phyloP scores from a whole-genome alignment of 2,113 vertebrate species.

The Hirundichthys speculiger region DNA sequence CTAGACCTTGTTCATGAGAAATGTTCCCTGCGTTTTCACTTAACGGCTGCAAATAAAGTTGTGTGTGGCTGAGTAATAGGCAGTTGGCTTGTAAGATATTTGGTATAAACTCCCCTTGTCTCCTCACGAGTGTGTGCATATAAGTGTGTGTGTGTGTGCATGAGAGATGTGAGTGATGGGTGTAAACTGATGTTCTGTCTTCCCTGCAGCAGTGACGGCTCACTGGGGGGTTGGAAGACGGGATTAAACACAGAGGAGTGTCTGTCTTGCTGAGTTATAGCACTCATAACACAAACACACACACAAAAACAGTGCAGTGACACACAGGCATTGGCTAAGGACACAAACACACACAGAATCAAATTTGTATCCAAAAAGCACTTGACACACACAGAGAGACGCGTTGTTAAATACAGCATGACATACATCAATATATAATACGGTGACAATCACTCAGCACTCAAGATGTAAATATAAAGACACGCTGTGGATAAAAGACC shows the following conservation, averaged over 20 bases:
- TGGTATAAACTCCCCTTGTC: slow-evolving; percentile 54
- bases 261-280: slow-evolving; percentile 80
- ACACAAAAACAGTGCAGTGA: slow-evolving; percentile 36
- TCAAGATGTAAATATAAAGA: slow-evolving; percentile 13
- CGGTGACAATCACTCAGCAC: slow-evolving; percentile 5
- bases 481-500: not conserved
- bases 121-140: slow-evolving; percentile 18
- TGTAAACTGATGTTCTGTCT: slow-evolving; percentile 66
- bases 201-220: slow-evolving; percentile 79
- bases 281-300: slow-evolving; percentile 80
- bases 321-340: slow-evolving; percentile 34
- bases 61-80: slow-evolving; percentile 75
- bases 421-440: slow-evolving; percentile 12
- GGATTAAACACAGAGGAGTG: slow-evolving; percentile 79
- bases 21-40: slow-evolving; percentile 71
- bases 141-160: slow-evolving; percentile 9
- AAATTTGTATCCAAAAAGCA: slow-evolving; percentile 18
- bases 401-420: slow-evolving; percentile 28
- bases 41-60: slow-evolving; percentile 76
- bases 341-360: slow-evolving; percentile 23
- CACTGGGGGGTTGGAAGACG: slow-evolving; percentile 78
- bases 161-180: slow-evolving; percentile 61
- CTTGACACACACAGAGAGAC: slow-evolving; percentile 12
- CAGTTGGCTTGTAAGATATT: slow-evolving; percentile 71
- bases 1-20: slow-evolving; percentile 53